These are phyloP conservation scores for Yponomeuta plumbellus DNA, from an alignment of 2,888 invertebrate genomes.

Conservation along the genomic window DNA sequence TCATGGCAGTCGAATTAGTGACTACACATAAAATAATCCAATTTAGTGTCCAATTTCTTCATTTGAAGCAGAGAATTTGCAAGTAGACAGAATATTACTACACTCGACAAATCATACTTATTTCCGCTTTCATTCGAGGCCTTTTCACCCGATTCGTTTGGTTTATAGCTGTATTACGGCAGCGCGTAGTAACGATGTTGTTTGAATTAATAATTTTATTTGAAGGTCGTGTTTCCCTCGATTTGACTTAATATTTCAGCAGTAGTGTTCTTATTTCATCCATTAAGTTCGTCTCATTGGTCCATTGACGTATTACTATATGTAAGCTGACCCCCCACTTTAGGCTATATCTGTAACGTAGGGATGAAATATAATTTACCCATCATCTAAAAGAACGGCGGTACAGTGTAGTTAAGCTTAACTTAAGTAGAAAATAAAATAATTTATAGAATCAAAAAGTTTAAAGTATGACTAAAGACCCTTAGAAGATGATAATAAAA, in stretches of 20 bases:
- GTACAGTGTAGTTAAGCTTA: too few species aligned
- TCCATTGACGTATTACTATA: too few species aligned
- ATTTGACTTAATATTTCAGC: constrained; percentile 2
- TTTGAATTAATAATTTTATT: neutral
- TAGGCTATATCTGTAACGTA: too few species aligned
- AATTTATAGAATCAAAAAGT: too few species aligned
- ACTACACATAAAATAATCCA: neutral
- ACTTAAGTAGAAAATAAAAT: too few species aligned
- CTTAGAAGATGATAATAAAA: too few species aligned
- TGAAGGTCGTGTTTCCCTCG: neutral
- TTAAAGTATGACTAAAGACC: too few species aligned
- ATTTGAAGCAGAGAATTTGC: neutral
- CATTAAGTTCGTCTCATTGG: neutral
- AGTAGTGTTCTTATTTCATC: neutral
- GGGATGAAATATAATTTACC: too few species aligned
- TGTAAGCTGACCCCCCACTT: too few species aligned
- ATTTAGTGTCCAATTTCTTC: neutral
- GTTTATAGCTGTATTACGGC: neutral
- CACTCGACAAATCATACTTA: neutral
- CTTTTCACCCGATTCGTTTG: neutral
- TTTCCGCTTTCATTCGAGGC: neutral
- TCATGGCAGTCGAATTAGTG: neutral
- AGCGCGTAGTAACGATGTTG: neutral
- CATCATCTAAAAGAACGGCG: too few species aligned
- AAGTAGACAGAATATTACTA: neutral